These are phyloP conservation scores for Taenaris catops DNA, from an alignment of 2,888 invertebrate species.

Conservation along the genomic window DNA sequence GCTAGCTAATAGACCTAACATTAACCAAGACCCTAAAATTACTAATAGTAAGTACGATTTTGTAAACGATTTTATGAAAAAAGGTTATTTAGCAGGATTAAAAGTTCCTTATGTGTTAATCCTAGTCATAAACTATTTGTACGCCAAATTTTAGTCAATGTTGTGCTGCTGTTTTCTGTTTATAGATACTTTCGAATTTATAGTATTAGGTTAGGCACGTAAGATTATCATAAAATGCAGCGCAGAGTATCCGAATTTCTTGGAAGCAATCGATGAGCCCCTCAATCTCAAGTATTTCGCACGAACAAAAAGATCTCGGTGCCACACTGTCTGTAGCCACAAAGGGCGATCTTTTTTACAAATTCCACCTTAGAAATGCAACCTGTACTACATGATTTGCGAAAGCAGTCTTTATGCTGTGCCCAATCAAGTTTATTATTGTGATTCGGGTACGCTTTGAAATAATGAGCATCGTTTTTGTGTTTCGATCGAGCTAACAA, in stretches of 20 bases:
- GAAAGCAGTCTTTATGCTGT: slow-evolving; percentile 38
- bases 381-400: slow-evolving; percentile 31
- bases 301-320: slow-evolving; percentile 65
- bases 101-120: too few species aligned
- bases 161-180: too few species aligned
- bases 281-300: slow-evolving; percentile 48
- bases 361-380: slow-evolving; percentile 67
- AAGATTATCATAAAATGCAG: slow-evolving; percentile 8
- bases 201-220: too few species aligned
- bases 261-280: slow-evolving; percentile 52
- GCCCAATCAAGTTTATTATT: slow-evolving; percentile 35
- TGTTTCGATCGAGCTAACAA: slow-evolving; percentile 50
- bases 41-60: too few species aligned
- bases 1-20: too few species aligned
- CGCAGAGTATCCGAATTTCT: slow-evolving; percentile 42
- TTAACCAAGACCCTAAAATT: too few species aligned
- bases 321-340: slow-evolving; percentile 74
- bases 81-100: too few species aligned
- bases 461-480: slow-evolving; percentile 61
- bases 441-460: slow-evolving; percentile 31
- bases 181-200: too few species aligned
- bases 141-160: too few species aligned
- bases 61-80: too few species aligned
- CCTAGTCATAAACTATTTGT: too few species aligned
- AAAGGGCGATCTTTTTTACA: slow-evolving; percentile 59